Evolutionary conservation across 2,113 vertebrate genomes (phyloP), one percentile per base, ranked within the genome.

Genomic region (Ornithorhynchus anatinus): DNA sequence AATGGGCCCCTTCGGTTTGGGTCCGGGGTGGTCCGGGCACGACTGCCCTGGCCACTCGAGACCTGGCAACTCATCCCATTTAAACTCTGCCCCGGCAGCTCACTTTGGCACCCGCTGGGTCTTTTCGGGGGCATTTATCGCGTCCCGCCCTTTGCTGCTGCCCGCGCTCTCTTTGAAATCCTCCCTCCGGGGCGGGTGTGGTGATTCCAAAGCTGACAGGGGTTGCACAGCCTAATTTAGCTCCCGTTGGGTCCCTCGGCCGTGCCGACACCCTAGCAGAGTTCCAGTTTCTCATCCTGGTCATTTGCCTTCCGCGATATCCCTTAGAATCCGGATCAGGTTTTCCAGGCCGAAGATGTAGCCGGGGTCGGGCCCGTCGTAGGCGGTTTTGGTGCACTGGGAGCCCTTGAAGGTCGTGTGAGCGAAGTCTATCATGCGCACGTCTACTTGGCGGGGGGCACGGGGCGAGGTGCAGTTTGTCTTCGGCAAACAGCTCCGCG

Each of bases 371-470:
- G 92, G 93, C 71, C 93, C 93, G 0, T 94, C 91, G 0, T 94
- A 56, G 1, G 44, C 44, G 10, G 77, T 79, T 14, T 66, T 79
- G 22, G 79, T 83, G 16, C 86, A 19, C 50, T 83, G 69, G 62
- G 85, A 91, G 66, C 91, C 91, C 63, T 84, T 89, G 60, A 87
- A 93, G 0, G 92, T 94, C 4, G 94, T 91, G 56, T 95, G 93
- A 50, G 93, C 93, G 47, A 94, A 95, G 85, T 94, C 93, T 8
- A 95, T 94, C 94, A 95, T 94, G 13, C 89, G 85, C 59, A 95
- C 35, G 13, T 93, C 92, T 0, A 90, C 91, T 31, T 85, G 86
- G 78, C 56, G 20, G 9, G 57, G 66, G 31, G 66, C 16, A 0
- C 66, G 48, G 0, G 63, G 12, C 4, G 19, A 1, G 53, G 43